Percentiles rank a stretch among this genome's conserved stretches.
Evolutionary conservation across 2,113 vertebrate species (phyloP).

Genomic region (Diphyllodes magnificus): DNA sequence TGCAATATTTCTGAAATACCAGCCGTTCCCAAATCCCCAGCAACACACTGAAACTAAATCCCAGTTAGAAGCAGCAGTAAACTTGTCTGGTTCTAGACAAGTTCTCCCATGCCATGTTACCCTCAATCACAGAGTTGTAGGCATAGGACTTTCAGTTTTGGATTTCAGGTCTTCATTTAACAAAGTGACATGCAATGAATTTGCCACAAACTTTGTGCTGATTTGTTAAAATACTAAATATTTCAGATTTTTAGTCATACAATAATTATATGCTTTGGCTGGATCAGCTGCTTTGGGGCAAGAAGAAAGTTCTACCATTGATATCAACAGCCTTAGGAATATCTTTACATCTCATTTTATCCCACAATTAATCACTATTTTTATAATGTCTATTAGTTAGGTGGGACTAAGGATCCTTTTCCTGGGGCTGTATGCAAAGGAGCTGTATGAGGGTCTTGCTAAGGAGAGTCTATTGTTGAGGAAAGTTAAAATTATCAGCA

Average conservation of each 20-base stretch:
- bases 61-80: not conserved
- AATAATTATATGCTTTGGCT: not conserved
- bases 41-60: not conserved
- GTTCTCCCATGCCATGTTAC: fast-evolving
- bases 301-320: not conserved
- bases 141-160: not conserved
- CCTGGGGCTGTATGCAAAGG: not conserved
- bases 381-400: not conserved
- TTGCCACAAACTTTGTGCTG: not conserved
- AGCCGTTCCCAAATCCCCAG: not conserved
- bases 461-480: not conserved
- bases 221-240: not conserved
- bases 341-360: not conserved
- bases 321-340: not conserved
- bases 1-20: not conserved
- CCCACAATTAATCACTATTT: not conserved
- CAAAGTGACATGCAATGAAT: not conserved
- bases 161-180: not conserved
- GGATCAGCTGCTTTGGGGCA: not conserved
- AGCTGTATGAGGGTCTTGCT: not conserved
- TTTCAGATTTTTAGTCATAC: not conserved
- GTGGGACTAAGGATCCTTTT: not conserved
- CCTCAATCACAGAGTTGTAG: not conserved
- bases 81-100: not conserved
- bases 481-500: not conserved